These are phyloP conservation scores for Crocidura indochinensis DNA, from an alignment of 2,797 vertebrate genomes.

Conservation along the genomic window DNA sequence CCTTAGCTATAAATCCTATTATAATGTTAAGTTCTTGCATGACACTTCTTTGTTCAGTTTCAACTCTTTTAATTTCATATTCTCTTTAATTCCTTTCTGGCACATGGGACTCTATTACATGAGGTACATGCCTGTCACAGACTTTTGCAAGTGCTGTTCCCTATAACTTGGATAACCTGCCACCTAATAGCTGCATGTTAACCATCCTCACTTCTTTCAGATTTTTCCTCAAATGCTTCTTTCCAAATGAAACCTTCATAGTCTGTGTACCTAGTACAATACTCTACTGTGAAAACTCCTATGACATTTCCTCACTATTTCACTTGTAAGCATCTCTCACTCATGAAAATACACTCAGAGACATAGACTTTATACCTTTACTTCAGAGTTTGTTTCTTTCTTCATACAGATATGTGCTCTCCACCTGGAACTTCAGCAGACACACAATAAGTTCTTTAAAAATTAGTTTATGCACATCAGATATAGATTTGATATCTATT, in stretches of 20 bases:
- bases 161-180: background rate
- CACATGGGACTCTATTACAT: background rate
- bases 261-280: background rate
- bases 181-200: background rate
- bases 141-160: background rate
- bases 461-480: background rate
- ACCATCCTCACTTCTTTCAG: background rate
- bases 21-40: background rate
- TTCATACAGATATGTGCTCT: background rate
- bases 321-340: background rate
- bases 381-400: background rate
- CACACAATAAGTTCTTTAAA: background rate
- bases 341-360: conserved; percentile 19
- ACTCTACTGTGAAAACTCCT: background rate
- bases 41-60: no score
- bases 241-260: background rate
- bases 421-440: background rate
- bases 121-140: background rate
- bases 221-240: background rate
- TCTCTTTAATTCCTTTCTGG: background rate
- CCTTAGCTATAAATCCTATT: background rate
- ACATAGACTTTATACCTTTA: background rate
- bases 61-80: background rate
- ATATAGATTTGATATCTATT: no score
- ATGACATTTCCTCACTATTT: no score